Evolutionary conservation across 2,797 vertebrate genomes (phyloP).

Genomic region (Epinephelus malabaricus): DNA sequence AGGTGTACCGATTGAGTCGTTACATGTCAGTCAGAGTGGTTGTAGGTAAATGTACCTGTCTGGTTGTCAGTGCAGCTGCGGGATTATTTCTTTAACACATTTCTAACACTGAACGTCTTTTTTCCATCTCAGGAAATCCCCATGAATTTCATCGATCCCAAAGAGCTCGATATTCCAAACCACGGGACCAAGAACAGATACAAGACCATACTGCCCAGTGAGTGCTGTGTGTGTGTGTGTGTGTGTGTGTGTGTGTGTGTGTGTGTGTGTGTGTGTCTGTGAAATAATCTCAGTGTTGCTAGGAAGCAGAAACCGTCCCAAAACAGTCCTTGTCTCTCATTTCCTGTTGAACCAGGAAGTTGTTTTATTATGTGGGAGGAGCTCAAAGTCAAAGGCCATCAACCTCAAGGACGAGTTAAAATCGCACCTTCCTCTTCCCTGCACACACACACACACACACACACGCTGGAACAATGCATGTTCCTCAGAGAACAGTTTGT

Average conservation of each 20-base stretch:
- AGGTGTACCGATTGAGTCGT: neutral
- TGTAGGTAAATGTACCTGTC: neutral
- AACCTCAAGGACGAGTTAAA: conserved; percentile 37
- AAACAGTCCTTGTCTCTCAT: conserved; percentile 14
- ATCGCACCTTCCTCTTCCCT: conserved; percentile 35
- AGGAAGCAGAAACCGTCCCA: conserved; percentile 19
- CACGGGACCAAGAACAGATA: conserved; percentile 98
- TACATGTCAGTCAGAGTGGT: neutral
- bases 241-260: neutral
- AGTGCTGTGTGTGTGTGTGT: conserved; percentile 70
- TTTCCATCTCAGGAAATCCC: conserved; percentile 93
- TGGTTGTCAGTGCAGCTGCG: neutral
- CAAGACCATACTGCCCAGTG: conserved; percentile 98
- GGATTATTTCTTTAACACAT: neutral
- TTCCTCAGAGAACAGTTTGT: conserved; percentile 53
- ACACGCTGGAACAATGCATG: conserved; percentile 34
- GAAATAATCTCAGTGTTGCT: conserved; percentile 24
- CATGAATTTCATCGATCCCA: conserved; percentile 98
- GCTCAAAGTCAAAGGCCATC: conserved; percentile 54
- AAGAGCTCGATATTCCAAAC: conserved; percentile 94
- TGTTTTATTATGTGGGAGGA: conserved; percentile 53
- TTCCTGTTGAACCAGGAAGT: conserved; percentile 65
- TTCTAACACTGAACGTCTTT: neutral
- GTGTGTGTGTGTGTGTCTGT: too few species aligned
- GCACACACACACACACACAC: conserved; percentile 24